phyloP scores from a whole-genome alignment of 2,797 vertebrate species.

The Nyctibius grandis region DNA sequence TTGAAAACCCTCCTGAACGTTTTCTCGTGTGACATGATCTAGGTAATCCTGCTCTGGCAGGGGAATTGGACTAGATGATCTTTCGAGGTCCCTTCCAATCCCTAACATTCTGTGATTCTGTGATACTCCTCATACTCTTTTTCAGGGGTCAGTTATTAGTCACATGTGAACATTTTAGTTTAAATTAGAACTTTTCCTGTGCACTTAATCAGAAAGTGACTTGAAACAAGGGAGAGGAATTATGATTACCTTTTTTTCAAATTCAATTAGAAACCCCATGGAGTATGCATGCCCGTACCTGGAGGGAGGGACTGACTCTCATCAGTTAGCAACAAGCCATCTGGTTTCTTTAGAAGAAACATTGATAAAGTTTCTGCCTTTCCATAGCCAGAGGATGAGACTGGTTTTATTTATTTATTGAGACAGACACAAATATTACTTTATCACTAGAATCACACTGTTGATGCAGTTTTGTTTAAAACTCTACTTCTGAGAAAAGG shows the following conservation, averaged over 20 bases:
- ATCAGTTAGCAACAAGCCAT: neutral
- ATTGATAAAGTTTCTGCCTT: neutral
- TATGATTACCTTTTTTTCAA: neutral
- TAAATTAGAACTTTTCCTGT: neutral
- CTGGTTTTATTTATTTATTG: neutral
- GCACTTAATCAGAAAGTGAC: neutral
- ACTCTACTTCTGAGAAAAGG: neutral
- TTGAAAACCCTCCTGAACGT: too few relatives aligned
- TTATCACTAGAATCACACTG: neutral
- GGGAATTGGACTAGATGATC: too few relatives aligned
- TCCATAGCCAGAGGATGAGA: neutral
- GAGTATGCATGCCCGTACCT: neutral
- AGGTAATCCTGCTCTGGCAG: too few relatives aligned
- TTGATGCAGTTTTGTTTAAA: neutral
- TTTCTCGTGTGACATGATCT: too few relatives aligned
- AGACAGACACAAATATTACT: neutral
- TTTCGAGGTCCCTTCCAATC: too few relatives aligned
- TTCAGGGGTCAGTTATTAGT: neutral
- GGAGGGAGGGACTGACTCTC: neutral
- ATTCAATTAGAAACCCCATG: constrained; percentile 14
- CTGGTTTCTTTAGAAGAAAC: neutral
- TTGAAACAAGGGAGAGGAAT: neutral
- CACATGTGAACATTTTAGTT: neutral
- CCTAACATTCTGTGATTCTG: too few relatives aligned
- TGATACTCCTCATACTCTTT: neutral